Percentiles rank a stretch among this genome's conserved stretches.
phyloP scores from a whole-genome alignment of 2,113 vertebrate species.

The Acanthochromis polyacanthus region DNA sequence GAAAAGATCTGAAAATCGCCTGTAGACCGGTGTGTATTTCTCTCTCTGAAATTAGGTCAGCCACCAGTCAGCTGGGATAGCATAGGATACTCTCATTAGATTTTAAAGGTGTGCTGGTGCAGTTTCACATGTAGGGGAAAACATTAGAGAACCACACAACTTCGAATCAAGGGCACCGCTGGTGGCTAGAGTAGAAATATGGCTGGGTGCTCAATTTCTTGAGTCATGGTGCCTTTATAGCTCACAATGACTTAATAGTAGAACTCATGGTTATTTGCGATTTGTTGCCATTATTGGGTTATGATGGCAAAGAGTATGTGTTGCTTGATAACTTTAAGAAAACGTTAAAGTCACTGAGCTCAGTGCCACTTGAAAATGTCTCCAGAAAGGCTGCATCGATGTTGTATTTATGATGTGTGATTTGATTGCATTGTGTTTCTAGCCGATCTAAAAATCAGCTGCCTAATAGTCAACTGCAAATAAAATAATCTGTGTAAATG shows the following conservation, averaged over 20 bases:
- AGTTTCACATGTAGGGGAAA: background rate
- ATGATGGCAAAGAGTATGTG: too few species aligned
- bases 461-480: too few species aligned
- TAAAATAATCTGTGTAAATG: too few species aligned
- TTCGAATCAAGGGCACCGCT: constrained; percentile 19
- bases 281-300: too few species aligned
- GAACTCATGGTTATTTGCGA: too few species aligned
- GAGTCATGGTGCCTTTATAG: too few species aligned
- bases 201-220: background rate
- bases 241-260: too few species aligned
- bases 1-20: constrained; percentile 23
- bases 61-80: constrained; percentile 39
- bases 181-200: background rate
- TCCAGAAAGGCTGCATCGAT: background rate
- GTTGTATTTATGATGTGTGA: background rate
- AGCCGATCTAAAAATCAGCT: background rate
- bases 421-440: background rate
- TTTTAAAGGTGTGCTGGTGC: background rate
- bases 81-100: constrained; percentile 2
- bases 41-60: constrained; percentile 48
- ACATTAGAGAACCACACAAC: background rate
- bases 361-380: background rate
- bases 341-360: too few species aligned
- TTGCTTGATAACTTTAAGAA: too few species aligned
- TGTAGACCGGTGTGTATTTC: constrained; percentile 29